Base-by-base conservation (phyloP, 1,140 invertebrate genomes). In the Sitobion miscanthi region DNA sequence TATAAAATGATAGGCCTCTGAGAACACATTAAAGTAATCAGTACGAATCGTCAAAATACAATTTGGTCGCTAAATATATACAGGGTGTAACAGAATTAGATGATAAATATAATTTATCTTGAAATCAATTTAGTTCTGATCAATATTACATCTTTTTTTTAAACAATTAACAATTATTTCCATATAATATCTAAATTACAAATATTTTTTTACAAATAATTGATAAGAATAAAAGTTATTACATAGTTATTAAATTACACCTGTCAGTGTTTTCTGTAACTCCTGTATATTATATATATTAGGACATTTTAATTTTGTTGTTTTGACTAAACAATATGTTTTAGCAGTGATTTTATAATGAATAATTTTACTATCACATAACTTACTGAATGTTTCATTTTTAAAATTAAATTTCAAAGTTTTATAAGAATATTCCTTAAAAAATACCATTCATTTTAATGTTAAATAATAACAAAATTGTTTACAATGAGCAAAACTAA, bases 11-110 rank as follows among this genome's bases (percentile, higher is more conserved):
- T 90, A 90, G 89, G 42, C 89, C 57, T 90, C 89, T 69, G 89
- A 90, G 89, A 90, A 90, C 89, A 90, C 89, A 90, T 90, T 69
- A 90, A 90, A 90, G 69, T 69, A 90, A 90, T 90, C 89, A 90
- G 89, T 90, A 45, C 89, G 57, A 90, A 90, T 90, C 38, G 2
- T 69, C 54, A 90, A 90, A 90, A 90, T 69, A 90, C 38, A 69
- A 90, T 62, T 90, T 90, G 25, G 89, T 90, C 57, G 21, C 38
- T 69, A 90, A 45, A 90, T 45, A 90, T 90, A 90, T 62, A 77
- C 62, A 77, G 62, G 14, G 62, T 35, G n/a, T 77, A 77, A 77
- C 62, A 77, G 62, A 77, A 54, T n/a, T 77, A 77, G 62, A 77
- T 77, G 62, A 77, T 77, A 77, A 77, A 77, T 77, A 77, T 77